Conservation (phyloP, 2,888 invertebrate genomes). For the Teleogryllus oceanicus region DNA sequence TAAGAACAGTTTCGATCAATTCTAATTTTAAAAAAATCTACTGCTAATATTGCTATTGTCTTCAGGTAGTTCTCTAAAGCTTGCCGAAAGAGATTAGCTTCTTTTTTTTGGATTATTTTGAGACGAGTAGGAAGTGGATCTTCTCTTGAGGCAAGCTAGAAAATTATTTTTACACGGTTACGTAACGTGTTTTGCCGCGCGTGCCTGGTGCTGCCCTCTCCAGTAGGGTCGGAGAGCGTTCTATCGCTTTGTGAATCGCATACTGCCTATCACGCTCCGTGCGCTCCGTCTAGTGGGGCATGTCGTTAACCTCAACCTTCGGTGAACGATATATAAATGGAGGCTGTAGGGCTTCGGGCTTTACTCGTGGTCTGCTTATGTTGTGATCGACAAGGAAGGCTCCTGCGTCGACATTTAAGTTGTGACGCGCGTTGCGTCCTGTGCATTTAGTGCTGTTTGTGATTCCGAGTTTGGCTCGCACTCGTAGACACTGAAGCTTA, state of each 20-base stretch:
- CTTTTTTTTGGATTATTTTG: too few species aligned
- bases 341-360: background rate
- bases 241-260: constrained; percentile 1
- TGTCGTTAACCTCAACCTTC: constrained; percentile 10
- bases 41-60: too few species aligned
- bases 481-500: background rate
- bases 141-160: background rate
- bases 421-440: background rate
- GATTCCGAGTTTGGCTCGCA: background rate
- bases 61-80: too few species aligned
- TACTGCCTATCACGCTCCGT: background rate
- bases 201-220: background rate
- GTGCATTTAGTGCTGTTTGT: background rate
- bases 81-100: too few species aligned
- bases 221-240: background rate
- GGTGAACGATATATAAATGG: background rate
- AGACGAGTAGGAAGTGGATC: too few species aligned
- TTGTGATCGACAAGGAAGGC: background rate
- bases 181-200: background rate
- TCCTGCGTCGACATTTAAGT: background rate
- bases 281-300: background rate
- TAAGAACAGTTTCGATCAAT: too few species aligned
- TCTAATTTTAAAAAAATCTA: too few species aligned
- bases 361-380: background rate
- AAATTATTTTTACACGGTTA: constrained; percentile 1